phyloP scores from a whole-genome alignment of 53 echinoderm and acorn worm genomes.

The Glandiceps talaboti region DNA sequence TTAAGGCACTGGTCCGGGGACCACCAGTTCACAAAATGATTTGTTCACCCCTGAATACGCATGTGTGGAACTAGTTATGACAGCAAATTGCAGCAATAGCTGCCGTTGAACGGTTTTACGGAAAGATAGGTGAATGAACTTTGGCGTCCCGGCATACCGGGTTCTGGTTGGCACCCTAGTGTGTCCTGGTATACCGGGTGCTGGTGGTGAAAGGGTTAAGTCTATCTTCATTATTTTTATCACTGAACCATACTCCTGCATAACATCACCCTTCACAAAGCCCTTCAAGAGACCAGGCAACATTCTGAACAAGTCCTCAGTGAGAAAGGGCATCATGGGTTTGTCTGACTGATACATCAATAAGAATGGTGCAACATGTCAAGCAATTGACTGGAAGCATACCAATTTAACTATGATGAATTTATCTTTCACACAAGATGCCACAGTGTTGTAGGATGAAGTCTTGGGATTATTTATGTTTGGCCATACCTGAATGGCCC shows the following conservation, averaged over 20 bases:
- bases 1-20: too few relatives aligned
- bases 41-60: too few relatives aligned
- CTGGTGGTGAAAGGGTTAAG: too few relatives aligned
- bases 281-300: conserved; percentile 7
- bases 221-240: too few relatives aligned
- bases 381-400: conserved; percentile 17
- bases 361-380: conserved; percentile 23
- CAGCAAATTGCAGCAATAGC: too few relatives aligned
- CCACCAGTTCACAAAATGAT: too few relatives aligned
- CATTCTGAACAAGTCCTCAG: conserved; percentile 8
- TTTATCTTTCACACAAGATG: conserved; percentile 7
- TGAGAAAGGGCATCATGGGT: conserved; percentile 25
- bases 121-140: too few relatives aligned
- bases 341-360: conserved; percentile 25
- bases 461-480: not conserved
- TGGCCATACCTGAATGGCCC: conserved; percentile 19
- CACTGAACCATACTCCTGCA: not conserved
- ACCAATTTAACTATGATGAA: not conserved
- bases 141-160: too few relatives aligned
- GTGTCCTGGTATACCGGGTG: too few relatives aligned
- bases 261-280: conserved; percentile 8
- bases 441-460: conserved; percentile 4
- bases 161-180: too few relatives aligned
- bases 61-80: too few relatives aligned
- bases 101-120: too few relatives aligned